phyloP scores from a whole-genome alignment of 92 coral and sea anemone genomes.

The Umimayanthus chanpuru region DNA sequence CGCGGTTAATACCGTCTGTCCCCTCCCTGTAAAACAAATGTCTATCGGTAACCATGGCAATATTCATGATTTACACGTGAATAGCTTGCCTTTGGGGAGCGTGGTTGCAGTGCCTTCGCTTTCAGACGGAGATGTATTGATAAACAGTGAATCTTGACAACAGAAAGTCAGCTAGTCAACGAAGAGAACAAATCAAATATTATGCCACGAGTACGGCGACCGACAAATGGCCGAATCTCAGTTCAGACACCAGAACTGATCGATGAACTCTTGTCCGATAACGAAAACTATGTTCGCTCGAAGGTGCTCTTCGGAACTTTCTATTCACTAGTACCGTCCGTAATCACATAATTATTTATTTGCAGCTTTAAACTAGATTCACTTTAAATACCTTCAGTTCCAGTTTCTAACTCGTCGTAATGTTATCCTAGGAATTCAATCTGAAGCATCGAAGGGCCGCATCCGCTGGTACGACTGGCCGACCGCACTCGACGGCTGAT shows the following conservation, averaged over 20 bases:
- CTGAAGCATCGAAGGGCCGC: constrained; percentile 37
- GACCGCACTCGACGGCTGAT: constrained; percentile 31
- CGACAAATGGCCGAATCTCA: constrained; percentile 80
- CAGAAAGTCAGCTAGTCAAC: constrained; percentile 52
- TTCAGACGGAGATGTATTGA: neutral
- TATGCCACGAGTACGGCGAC: constrained; percentile 68
- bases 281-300: constrained; percentile 48
- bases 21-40: constrained; percentile 44
- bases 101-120: neutral
- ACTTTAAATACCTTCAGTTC: constrained; percentile 9
- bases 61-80: constrained; percentile 82
- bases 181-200: constrained; percentile 9
- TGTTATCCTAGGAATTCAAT: constrained; percentile 16
- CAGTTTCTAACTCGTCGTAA: neutral
- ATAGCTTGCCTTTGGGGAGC: constrained; percentile 10
- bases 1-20: neutral
- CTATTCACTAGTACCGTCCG: neutral
- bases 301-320: constrained; percentile 46
- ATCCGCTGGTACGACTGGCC: constrained; percentile 35
- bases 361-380: neutral
- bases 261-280: constrained; percentile 79
- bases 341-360: neutral
- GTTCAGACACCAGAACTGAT: constrained; percentile 89
- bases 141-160: constrained; percentile 36
- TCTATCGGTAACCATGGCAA: constrained; percentile 68